These are phyloP conservation scores for Haliclona indistincta DNA, from an alignment of 37 sponge, comb jelly and placozoan genomes.

Conservation along the genomic window DNA sequence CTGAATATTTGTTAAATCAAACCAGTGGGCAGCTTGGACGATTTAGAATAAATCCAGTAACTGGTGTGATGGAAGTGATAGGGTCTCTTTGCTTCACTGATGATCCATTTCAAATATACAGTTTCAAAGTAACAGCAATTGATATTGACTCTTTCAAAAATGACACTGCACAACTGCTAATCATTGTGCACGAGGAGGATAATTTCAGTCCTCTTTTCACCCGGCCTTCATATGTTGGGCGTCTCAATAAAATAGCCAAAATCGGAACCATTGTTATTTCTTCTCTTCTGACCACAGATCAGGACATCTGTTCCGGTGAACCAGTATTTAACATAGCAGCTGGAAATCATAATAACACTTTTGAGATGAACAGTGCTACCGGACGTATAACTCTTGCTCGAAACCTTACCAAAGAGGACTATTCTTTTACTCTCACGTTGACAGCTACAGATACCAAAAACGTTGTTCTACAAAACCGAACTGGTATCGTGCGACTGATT, in stretches of 20 bases:
- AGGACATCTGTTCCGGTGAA: slow-evolving; percentile 62
- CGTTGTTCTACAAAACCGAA: neutral
- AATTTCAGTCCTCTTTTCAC: slow-evolving; percentile 57
- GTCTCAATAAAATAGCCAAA: slow-evolving; percentile 29
- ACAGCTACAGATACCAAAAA: slow-evolving; percentile 65
- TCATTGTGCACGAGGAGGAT: slow-evolving; percentile 59
- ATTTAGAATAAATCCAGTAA: slow-evolving; percentile 33
- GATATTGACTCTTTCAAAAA: slow-evolving; percentile 22
- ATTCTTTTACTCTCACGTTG: slow-evolving; percentile 50
- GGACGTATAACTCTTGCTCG: slow-evolving; percentile 51
- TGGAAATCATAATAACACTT: slow-evolving; percentile 54
- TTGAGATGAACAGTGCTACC: slow-evolving; percentile 44
- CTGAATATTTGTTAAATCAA: slow-evolving; percentile 32
- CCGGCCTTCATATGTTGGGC: slow-evolving; percentile 65
- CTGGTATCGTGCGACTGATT: slow-evolving; percentile 26
- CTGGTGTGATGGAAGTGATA: slow-evolving; percentile 40
- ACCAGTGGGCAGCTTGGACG: neutral
- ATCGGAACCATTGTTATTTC: slow-evolving; percentile 45
- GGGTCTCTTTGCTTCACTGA: slow-evolving; percentile 38
- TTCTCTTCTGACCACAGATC: slow-evolving; percentile 52
- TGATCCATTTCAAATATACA: slow-evolving; percentile 7
- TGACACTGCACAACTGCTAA: slow-evolving; percentile 24
- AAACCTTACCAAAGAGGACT: slow-evolving; percentile 39
- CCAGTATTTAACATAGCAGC: slow-evolving; percentile 35
- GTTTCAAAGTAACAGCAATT: slow-evolving; percentile 41